Conservation (phyloP, 2,113 vertebrate species). For the Rana temporaria region DNA sequence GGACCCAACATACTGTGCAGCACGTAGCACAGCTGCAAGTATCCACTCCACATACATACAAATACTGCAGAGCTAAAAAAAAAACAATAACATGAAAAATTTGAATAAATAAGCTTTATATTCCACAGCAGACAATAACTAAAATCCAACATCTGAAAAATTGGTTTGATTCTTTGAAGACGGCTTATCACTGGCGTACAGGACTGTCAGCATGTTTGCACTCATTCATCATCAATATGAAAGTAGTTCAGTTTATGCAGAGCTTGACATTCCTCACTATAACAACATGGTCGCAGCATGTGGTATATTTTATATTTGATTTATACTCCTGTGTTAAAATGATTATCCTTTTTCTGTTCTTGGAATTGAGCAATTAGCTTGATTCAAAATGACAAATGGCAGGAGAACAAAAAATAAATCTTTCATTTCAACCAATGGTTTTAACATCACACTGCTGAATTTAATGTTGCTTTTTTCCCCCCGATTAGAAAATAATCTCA, state of each 20-base stretch:
- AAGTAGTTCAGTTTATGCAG: background rate
- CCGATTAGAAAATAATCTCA: too few species aligned
- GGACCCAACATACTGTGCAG: too few species aligned
- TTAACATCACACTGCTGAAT: too few species aligned
- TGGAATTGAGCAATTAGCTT: background rate
- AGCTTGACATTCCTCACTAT: background rate
- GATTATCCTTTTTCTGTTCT: background rate
- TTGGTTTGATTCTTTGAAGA: background rate
- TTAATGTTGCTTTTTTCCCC: too few species aligned
- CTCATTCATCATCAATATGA: slow-evolving; percentile 27
- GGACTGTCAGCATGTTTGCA: background rate
- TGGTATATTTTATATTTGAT: slow-evolving; percentile 20
- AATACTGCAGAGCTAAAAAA: too few species aligned
- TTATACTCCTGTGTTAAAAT: slow-evolving; percentile 13
- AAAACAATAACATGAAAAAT: too few species aligned
- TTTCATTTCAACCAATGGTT: too few species aligned
- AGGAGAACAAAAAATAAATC: background rate
- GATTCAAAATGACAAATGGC: background rate
- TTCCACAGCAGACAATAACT: background rate
- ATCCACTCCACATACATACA: too few species aligned
- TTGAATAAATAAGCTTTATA: too few species aligned
- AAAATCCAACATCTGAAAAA: background rate
- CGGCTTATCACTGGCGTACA: slow-evolving; percentile 27
- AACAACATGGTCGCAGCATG: background rate
- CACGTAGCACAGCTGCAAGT: too few species aligned